A percentile compares a stretch with the other conserved stretches of the same genome.
phyloP scores from a whole-genome alignment of 2,888 invertebrate species.

The Trachelus stipa region DNA sequence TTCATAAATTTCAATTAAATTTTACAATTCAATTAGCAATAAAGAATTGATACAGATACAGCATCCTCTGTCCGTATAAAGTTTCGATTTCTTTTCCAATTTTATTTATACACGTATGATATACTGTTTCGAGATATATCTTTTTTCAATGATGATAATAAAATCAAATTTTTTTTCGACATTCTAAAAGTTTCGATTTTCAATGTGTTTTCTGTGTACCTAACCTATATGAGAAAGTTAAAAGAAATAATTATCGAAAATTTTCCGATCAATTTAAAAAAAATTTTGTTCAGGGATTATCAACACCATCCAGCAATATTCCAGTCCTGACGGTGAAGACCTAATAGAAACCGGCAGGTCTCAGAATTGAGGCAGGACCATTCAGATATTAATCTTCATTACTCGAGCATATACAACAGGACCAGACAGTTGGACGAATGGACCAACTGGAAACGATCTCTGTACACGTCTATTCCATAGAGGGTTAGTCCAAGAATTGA shows the following conservation, averaged over 20 bases:
- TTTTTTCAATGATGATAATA: neutral
- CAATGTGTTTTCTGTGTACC: neutral
- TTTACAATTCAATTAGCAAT: neutral
- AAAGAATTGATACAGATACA: neutral
- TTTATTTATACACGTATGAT: neutral
- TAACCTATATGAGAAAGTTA: neutral
- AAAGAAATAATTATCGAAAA: neutral
- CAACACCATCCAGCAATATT: neutral
- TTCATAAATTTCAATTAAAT: neutral
- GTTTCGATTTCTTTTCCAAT: neutral
- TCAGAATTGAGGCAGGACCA: constrained; percentile 9
- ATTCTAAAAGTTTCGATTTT: neutral
- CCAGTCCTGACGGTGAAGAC: neutral
- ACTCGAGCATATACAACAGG: neutral
- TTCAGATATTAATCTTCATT: constrained; percentile 20
- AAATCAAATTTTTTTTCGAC: neutral
- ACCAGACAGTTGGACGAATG: neutral
- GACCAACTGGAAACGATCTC: neutral
- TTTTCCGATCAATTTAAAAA: neutral
- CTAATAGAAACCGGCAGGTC: constrained; percentile 16
- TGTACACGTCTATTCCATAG: neutral
- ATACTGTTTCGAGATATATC: neutral
- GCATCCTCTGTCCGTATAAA: neutral
- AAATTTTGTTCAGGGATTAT: neutral
- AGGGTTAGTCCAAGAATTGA: neutral